These are phyloP conservation scores for Latheticus oryzae DNA, from an alignment of 2,888 invertebrate species.

Conservation along the genomic window DNA sequence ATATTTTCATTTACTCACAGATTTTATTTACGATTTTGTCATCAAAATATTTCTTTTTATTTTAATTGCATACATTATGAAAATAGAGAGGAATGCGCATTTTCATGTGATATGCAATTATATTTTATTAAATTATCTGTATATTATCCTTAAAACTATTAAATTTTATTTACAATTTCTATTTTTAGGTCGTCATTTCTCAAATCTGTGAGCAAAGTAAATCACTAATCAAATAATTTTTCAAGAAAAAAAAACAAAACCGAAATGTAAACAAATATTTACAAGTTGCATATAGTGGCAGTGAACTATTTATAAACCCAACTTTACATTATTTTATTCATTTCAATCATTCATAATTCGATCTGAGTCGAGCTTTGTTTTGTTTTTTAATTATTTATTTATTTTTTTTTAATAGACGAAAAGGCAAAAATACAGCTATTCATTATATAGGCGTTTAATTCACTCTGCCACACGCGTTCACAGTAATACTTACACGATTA, in stretches of 20 bases:
- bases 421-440: slow-evolving; percentile 62
- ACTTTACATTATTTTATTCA: no score
- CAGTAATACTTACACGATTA: slow-evolving; percentile 47
- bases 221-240: slow-evolving; percentile 57
- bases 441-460: slow-evolving; percentile 38
- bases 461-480: slow-evolving; percentile 41
- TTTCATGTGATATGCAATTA: slow-evolving; percentile 43
- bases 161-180: slow-evolving; percentile 38
- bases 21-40: slow-evolving; percentile 49
- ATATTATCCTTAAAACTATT: slow-evolving; percentile 28
- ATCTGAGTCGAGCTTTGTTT: slow-evolving; percentile 39
- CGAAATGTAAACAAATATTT: slow-evolving; percentile 44
- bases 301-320: slow-evolving; percentile 58
- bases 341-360: slow-evolving; percentile 32
- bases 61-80: slow-evolving; percentile 40
- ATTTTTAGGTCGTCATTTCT: slow-evolving; percentile 26
- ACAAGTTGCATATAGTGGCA: slow-evolving; percentile 57
- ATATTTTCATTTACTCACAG: slow-evolving; percentile 61
- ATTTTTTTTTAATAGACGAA: slow-evolving; percentile 53
- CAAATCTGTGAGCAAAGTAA: slow-evolving; percentile 57
- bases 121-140: slow-evolving; percentile 37
- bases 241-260: slow-evolving; percentile 35
- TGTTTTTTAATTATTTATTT: no score
- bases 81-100: slow-evolving; percentile 30
- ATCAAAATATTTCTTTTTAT: slow-evolving; percentile 32